These are phyloP conservation scores for Hozukius guyotensis DNA, from an alignment of 2,797 vertebrate species.

Conservation along the genomic window DNA sequence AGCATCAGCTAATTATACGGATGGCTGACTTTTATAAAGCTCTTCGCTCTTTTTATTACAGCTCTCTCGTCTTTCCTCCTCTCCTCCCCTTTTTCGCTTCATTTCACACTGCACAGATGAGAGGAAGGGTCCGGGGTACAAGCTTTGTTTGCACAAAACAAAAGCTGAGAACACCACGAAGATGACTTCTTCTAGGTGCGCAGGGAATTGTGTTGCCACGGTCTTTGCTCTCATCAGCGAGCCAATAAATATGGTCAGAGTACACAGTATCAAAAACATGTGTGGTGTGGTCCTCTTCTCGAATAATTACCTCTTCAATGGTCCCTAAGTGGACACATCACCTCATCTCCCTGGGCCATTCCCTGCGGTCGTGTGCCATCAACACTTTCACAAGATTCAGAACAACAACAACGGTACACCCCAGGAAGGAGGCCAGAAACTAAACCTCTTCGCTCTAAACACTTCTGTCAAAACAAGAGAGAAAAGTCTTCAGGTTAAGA, in stretches of 20 bases:
- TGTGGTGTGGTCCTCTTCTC: slow-evolving; percentile 39
- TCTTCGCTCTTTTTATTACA: slow-evolving; percentile 16
- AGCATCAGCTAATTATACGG: slow-evolving; percentile 61
- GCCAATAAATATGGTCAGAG: slow-evolving; percentile 51
- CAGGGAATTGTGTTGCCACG: slow-evolving; percentile 38
- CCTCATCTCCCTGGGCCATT: slow-evolving; percentile 40
- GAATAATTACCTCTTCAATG: slow-evolving; percentile 50
- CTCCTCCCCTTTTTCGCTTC: background rate
- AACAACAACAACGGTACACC: slow-evolving; percentile 23
- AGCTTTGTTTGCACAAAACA: slow-evolving; percentile 46
- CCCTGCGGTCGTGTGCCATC: slow-evolving; percentile 26
- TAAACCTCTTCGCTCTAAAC: slow-evolving; percentile 8
- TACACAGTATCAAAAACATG: slow-evolving; percentile 61
- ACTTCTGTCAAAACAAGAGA: slow-evolving; percentile 18
- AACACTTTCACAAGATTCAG: slow-evolving; percentile 38
- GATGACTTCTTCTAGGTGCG: slow-evolving; percentile 44
- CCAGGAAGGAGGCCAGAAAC: slow-evolving; percentile 22
- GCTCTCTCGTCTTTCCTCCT: background rate
- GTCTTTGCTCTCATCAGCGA: slow-evolving; percentile 15
- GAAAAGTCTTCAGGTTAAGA: background rate
- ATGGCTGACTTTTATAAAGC: slow-evolving; percentile 52
- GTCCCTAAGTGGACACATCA: slow-evolving; percentile 35
- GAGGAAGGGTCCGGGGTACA: slow-evolving; percentile 11
- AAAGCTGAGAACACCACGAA: slow-evolving; percentile 35
- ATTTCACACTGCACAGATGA: slow-evolving; percentile 17